Conservation (phyloP, 1,140 invertebrate genomes). For the Polypedilum vanderplanki region DNA sequence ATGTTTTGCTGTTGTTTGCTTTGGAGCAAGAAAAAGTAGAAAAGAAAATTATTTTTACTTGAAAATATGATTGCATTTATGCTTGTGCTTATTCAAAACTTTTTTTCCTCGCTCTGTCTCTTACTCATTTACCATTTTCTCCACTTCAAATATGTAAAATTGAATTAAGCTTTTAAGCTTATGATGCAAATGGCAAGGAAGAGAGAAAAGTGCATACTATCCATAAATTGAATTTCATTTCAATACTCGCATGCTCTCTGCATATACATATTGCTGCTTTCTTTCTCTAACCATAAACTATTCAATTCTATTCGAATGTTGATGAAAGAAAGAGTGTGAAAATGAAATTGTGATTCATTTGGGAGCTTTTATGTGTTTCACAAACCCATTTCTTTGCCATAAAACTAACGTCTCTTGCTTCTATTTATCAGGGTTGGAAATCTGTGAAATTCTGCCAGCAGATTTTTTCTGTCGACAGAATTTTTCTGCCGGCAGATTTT, state of each 20-base stretch:
- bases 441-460: too few relatives aligned
- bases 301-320: neutral
- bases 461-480: too few relatives aligned
- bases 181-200: neutral
- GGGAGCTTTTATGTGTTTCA: neutral
- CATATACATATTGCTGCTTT: neutral
- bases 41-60: neutral
- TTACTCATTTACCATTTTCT: neutral
- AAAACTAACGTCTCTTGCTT: neutral
- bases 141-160: neutral
- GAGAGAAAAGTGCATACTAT: neutral
- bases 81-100: neutral
- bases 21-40: too few relatives aligned
- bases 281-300: neutral
- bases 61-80: constrained; percentile 8
- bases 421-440: too few relatives aligned
- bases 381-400: neutral
- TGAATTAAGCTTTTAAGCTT: constrained; percentile 13
- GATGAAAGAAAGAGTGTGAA: neutral
- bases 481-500: too few relatives aligned
- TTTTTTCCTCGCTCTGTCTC: too few relatives aligned
- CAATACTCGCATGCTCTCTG: neutral
- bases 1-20: constrained; percentile 1
- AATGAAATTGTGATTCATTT: constrained; percentile 6
- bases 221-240: neutral